phyloP scores from a whole-genome alignment of 2,113 vertebrate species.

The Guaruba guarouba region DNA sequence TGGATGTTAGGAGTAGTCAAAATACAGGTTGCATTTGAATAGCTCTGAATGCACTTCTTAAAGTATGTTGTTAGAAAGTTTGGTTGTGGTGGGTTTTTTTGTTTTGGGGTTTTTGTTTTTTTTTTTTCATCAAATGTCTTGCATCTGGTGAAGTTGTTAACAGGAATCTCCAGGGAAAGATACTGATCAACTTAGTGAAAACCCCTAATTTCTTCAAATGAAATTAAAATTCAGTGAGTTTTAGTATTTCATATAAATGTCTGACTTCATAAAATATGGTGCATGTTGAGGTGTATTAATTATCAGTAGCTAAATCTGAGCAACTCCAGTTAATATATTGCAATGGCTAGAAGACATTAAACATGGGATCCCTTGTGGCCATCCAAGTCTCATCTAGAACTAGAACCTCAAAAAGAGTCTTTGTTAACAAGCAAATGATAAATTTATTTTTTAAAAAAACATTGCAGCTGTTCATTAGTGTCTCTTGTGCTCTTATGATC shows the following conservation, averaged over 20 bases:
- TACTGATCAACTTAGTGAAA: not conserved
- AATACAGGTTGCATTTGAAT: not conserved
- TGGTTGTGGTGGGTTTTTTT: not conserved
- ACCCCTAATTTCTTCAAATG: not conserved
- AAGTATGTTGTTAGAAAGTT: not conserved
- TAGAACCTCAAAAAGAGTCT: not conserved
- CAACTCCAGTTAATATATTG: not conserved
- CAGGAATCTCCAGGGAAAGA: not conserved
- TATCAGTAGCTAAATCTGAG: not conserved
- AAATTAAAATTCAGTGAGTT: not conserved
- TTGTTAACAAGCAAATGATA: not conserved
- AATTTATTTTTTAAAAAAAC: not conserved
- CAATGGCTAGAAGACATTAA: not conserved
- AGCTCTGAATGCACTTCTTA: not conserved
- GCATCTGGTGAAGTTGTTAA: not conserved
- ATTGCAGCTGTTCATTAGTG: not conserved
- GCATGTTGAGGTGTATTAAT: not conserved
- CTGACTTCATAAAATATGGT: not conserved
- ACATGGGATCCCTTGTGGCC: not conserved
- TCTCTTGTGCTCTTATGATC: not conserved
- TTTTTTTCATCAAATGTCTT: not conserved
- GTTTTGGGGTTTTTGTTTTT: no score
- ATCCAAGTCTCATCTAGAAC: not conserved
- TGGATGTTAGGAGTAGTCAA: not conserved
- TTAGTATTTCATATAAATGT: not conserved